Evolutionary conservation across 2,888 invertebrate genomes (phyloP), one percentile per base, ranked within the genome.

Genomic region (Clunio marinus): DNA sequence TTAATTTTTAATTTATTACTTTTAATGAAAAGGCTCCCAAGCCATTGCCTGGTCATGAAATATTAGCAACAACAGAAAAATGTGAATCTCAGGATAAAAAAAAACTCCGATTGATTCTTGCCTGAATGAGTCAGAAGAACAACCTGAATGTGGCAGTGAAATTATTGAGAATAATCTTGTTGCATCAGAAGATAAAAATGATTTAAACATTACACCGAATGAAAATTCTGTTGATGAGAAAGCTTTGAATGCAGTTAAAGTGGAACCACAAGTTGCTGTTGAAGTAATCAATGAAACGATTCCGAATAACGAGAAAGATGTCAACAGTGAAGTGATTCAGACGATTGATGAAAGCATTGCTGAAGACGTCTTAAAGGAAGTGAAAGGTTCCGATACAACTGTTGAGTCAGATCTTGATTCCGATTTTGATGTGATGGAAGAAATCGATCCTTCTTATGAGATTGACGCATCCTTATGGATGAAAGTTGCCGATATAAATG

Each of bases 381-480:
- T 17, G 65, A 20, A 66, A 68, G 35, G 62, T 60, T 41, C 62
- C 60, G 22, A 68, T 27, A 41, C 67, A 28, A 22, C 46, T 72
- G 7, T 71, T 72, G 25, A 75, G 75, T 71, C 71, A 76, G 69
- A 80, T 78, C n/a, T n/a, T n/a, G 77, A 79, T 76, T 66, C 10
- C 28, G 51, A 57, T 37, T 67, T 62, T 37, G 66, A 66, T 24
- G 28, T 41, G 27, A 66, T 66, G 13, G 66, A 66, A 35, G 66
- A 66, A 5, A 25, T 63, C 13, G 63, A 63, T 63, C 63, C 63
- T 25, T 63, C 63, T 8, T 63, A 63, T 20, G 51, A 20, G 46
- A 55, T 66, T n/a, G 66, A 66, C 22, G 2, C 55, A 24, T 2
- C 20, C 13, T 55, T 66, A 15, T 66, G 66, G 66, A 28, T 27